A percentile compares a stretch with the other conserved stretches of the same genome.
phyloP scores from a whole-genome alignment of 2,797 vertebrate species.

The Lerista edwardsae region DNA sequence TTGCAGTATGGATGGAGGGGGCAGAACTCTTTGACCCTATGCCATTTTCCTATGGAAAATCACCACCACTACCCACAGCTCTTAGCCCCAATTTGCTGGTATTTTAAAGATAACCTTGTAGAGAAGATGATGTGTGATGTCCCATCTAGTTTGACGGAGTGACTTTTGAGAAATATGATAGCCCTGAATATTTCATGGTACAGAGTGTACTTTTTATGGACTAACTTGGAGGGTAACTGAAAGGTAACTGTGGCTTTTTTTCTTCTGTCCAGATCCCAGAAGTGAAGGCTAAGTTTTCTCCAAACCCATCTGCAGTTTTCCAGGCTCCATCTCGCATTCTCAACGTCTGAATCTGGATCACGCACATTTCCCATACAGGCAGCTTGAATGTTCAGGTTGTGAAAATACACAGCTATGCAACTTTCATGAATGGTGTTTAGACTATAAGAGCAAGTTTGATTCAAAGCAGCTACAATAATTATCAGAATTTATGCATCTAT shows the following conservation, averaged over 20 bases:
- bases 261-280: slow-evolving; percentile 82
- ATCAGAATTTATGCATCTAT: slow-evolving; percentile 40
- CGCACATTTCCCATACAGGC: slow-evolving; percentile 37
- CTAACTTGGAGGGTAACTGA: background rate
- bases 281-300: slow-evolving; percentile 86
- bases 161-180: background rate
- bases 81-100: no score
- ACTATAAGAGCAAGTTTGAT: slow-evolving; percentile 43
- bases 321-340: slow-evolving; percentile 88
- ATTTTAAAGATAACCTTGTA: no score
- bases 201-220: background rate
- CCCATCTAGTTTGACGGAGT: background rate
- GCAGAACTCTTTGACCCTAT: no score
- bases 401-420: slow-evolving; percentile 68
- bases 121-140: no score
- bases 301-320: slow-evolving; percentile 93
- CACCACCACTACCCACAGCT: no score
- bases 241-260: background rate
- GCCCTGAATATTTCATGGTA: background rate
- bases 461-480: slow-evolving; percentile 51
- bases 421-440: slow-evolving; percentile 51
- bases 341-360: slow-evolving; percentile 81
- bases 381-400: slow-evolving; percentile 31
- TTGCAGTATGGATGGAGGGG: no score
- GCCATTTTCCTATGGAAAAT: no score